Conservation (phyloP, 2,797 vertebrate genomes). For the Chiloscyllium punctatum region DNA sequence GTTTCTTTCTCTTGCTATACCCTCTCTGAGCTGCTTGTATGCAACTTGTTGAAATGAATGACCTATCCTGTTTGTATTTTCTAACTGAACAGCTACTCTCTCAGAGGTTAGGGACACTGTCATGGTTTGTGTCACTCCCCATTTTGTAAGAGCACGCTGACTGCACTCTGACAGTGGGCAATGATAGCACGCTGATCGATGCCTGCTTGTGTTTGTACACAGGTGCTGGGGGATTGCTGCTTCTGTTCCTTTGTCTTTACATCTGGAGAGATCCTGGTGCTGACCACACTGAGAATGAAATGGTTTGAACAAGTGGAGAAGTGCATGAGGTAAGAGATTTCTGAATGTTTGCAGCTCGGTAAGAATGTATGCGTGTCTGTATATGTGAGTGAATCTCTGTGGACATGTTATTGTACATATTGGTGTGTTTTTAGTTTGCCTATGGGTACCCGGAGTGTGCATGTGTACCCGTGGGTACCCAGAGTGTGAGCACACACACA, state of each 20-base stretch:
- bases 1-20: too few relatives aligned
- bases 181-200: background rate
- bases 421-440: background rate
- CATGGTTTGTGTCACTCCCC: too few relatives aligned
- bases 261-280: constrained; percentile 60
- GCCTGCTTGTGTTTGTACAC: constrained; percentile 37
- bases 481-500: background rate
- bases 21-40: too few relatives aligned
- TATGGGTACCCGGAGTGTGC: background rate
- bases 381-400: background rate
- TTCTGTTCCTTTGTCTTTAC: constrained; percentile 78
- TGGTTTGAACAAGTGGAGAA: constrained; percentile 65
- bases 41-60: too few relatives aligned
- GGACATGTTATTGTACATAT: too few relatives aligned
- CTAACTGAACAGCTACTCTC: too few relatives aligned
- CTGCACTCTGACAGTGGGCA: background rate
- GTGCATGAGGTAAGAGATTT: constrained; percentile 50
- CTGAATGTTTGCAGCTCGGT: background rate
- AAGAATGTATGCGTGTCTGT: background rate
- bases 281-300: constrained; percentile 72
- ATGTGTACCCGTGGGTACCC: too few relatives aligned
- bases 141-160: background rate
- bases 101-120: too few relatives aligned
- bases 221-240: constrained; percentile 78
- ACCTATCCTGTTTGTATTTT: too few relatives aligned